Percentiles rank a stretch among this genome's conserved stretches.
Evolutionary conservation across 2,797 vertebrate genomes (phyloP).

Genomic region (Hyperoplus immaculatus): DNA sequence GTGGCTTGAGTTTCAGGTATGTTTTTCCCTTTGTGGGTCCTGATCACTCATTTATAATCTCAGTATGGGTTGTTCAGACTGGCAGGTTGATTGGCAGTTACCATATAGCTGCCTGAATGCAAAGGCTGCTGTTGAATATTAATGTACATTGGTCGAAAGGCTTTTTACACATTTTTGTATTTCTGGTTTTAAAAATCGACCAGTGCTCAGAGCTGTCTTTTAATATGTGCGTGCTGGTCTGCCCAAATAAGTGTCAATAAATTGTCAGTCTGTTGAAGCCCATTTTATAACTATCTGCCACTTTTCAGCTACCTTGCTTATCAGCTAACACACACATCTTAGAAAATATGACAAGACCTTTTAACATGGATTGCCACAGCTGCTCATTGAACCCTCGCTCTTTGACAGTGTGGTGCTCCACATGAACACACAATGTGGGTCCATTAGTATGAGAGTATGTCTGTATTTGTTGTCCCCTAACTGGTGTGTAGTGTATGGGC

Average conservation of each 20-base stretch:
- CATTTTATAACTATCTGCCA: conserved; percentile 21
- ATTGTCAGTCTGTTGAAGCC: conserved; percentile 29
- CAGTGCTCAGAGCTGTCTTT: not conserved
- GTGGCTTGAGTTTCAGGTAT: conserved; percentile 3
- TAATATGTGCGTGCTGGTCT: conserved; percentile 17
- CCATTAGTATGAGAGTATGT: not conserved
- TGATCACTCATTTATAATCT: conserved; percentile 47
- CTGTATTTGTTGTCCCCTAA: not conserved
- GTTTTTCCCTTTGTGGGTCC: not conserved
- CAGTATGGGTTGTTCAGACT: conserved; percentile 3
- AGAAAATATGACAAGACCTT: conserved; percentile 21
- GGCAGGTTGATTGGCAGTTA: conserved; percentile 59
- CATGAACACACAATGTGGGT: not conserved
- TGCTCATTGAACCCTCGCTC: not conserved
- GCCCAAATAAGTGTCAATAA: conserved; percentile 6
- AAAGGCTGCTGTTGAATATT: conserved; percentile 56
- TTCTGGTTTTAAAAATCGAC: conserved; percentile 10
- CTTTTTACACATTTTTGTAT: not conserved
- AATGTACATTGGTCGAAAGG: conserved; percentile 50
- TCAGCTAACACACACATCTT: conserved; percentile 27
- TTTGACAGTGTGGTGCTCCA: too few relatives aligned
- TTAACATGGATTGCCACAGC: conserved; percentile 10
- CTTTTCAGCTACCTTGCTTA: conserved; percentile 22
- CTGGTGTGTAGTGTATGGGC: too few relatives aligned
- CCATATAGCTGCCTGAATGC: conserved; percentile 28